Conservation (phyloP, 2,113 vertebrate genomes). For the Limanda limanda region DNA sequence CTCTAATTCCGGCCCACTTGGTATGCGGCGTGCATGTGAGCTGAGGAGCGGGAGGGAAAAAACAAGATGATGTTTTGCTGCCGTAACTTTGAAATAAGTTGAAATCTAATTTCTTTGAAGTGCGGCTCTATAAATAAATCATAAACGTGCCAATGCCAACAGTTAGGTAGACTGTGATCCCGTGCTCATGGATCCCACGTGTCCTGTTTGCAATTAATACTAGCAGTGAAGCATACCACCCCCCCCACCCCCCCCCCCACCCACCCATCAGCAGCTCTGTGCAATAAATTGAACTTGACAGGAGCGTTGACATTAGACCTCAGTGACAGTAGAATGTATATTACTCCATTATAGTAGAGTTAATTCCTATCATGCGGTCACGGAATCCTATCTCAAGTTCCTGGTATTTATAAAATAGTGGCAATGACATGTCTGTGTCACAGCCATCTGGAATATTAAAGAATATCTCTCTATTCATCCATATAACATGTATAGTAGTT, state of each 20-base stretch:
- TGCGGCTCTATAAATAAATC: neutral
- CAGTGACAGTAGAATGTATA: neutral
- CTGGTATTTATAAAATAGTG: too few relatives aligned
- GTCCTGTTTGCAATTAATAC: neutral
- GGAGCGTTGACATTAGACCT: neutral
- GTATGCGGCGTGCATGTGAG: neutral
- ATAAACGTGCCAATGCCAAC: neutral
- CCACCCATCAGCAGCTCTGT: neutral
- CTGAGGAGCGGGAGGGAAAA: neutral
- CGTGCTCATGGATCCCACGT: neutral
- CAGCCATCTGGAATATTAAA: too few relatives aligned
- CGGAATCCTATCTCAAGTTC: too few relatives aligned
- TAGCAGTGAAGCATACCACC: neutral
- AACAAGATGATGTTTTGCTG: neutral
- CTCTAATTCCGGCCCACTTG: neutral
- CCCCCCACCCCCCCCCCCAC: too few relatives aligned
- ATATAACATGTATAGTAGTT: too few relatives aligned
- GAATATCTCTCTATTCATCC: too few relatives aligned
- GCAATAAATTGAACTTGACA: neutral
- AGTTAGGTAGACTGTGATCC: neutral
- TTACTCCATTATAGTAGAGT: too few relatives aligned
- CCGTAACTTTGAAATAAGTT: conserved; percentile 1
- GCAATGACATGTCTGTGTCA: too few relatives aligned
- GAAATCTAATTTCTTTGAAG: neutral
- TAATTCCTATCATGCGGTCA: too few relatives aligned